Conservation (phyloP, 2,888 invertebrate genomes). For the Xanthorhoe spadicearia region DNA sequence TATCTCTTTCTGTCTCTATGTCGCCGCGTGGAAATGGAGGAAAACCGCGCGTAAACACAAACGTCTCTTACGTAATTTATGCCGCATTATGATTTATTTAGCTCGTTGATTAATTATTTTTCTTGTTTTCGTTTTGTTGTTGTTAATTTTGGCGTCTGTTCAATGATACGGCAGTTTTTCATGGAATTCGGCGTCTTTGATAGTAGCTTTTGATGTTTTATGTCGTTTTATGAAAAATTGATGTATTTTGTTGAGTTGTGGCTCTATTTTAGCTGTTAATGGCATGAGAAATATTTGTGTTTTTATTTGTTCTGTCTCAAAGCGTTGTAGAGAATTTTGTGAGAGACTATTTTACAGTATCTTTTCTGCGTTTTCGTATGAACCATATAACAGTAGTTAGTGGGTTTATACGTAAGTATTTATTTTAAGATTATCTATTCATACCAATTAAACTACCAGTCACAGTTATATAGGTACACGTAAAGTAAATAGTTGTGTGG, state of each 20-base stretch:
- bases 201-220: conserved; percentile 40
- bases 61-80: conserved; percentile 65
- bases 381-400: no score
- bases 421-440: no score
- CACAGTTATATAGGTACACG: no score
- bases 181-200: conserved; percentile 39
- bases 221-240: conserved; percentile 26
- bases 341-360: no score
- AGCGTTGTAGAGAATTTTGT: not conserved
- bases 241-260: conserved; percentile 6
- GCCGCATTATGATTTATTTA: conserved; percentile 74
- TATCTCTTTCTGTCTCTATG: conserved; percentile 51
- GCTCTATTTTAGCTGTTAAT: not conserved
- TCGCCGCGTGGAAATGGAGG: conserved; percentile 67
- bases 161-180: conserved; percentile 52
- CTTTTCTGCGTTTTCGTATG: no score
- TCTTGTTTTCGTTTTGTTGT: conserved; percentile 67
- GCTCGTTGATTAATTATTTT: conserved; percentile 72
- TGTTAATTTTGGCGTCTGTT: conserved; percentile 69
- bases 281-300: conserved; percentile 1
- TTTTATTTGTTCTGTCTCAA: not conserved
- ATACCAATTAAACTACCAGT: no score
- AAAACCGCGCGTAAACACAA: conserved; percentile 64
- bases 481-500: no score
- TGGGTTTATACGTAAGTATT: no score